Evolutionary conservation across 2,888 invertebrate genomes (phyloP).

Genomic region (Apamea epomidion): DNA sequence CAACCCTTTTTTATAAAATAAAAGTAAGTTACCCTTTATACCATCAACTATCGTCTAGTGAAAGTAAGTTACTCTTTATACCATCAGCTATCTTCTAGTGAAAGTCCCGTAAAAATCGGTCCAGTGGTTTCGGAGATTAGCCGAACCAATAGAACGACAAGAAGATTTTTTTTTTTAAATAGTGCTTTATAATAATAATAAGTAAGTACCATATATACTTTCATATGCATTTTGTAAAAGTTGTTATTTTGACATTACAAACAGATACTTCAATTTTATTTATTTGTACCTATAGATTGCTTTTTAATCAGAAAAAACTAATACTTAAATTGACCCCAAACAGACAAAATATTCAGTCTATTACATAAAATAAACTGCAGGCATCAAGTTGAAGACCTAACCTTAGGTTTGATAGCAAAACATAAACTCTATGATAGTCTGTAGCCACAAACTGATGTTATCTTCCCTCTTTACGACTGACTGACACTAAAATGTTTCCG

Average conservation of each 20-base stretch:
- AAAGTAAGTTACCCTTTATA: not conserved
- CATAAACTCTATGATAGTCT: conserved; percentile 56
- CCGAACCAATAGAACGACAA: not conserved
- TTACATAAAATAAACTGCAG: conserved; percentile 16
- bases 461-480: conserved; percentile 76
- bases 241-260: no score
- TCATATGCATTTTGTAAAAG: not conserved
- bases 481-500: conserved; percentile 81
- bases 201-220: not conserved
- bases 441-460: conserved; percentile 58
- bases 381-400: conserved; percentile 29
- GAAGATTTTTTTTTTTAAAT: no score
- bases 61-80: not conserved
- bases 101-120: not conserved
- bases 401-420: conserved; percentile 49
- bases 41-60: not conserved
- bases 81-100: not conserved
- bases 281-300: no score
- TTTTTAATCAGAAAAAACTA: not conserved
- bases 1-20: not conserved
- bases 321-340: conserved; percentile 7
- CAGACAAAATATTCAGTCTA: conserved; percentile 9
- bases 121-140: no score
- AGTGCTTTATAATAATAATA: not conserved
- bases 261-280: not conserved